A percentile compares a stretch with the other conserved stretches of the same genome.
Evolutionary conservation across 2,797 vertebrate genomes (phyloP).

Genomic region (Pteronotus mesoamericanus): DNA sequence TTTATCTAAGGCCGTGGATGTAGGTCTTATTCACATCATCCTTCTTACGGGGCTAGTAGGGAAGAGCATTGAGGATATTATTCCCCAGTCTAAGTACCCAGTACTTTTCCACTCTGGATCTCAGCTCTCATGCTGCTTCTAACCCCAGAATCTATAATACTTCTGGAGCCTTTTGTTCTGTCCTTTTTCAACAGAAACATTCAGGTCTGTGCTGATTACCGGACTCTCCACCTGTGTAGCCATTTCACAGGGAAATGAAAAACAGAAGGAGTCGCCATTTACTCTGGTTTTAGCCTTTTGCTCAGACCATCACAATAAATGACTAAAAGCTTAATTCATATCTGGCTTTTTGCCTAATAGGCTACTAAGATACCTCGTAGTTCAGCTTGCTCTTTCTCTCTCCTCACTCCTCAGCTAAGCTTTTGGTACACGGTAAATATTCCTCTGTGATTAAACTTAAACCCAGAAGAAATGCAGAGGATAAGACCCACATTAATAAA

Average conservation of each 20-base stretch:
- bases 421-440: background rate
- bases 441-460: background rate
- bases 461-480: background rate
- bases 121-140: background rate
- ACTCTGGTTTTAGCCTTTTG: background rate
- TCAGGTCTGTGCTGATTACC: background rate
- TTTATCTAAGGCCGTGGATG: background rate
- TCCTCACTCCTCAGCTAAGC: background rate
- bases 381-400: too few relatives aligned
- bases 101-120: background rate
- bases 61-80: background rate
- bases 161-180: background rate
- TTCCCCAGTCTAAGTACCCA: background rate
- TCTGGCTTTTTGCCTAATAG: background rate
- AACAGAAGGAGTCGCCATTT: background rate
- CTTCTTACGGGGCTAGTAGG: rapidly evolving
- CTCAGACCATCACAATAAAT: background rate
- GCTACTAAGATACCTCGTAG: background rate
- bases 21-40: background rate
- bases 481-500: background rate
- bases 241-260: background rate
- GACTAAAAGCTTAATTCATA: background rate
- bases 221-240: background rate
- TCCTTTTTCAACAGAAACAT: background rate
- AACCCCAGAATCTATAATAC: background rate